A percentile compares a stretch with the other conserved stretches of the same genome.
phyloP scores from a whole-genome alignment of 2,888 invertebrate genomes.

The Aphidius colemani region DNA sequence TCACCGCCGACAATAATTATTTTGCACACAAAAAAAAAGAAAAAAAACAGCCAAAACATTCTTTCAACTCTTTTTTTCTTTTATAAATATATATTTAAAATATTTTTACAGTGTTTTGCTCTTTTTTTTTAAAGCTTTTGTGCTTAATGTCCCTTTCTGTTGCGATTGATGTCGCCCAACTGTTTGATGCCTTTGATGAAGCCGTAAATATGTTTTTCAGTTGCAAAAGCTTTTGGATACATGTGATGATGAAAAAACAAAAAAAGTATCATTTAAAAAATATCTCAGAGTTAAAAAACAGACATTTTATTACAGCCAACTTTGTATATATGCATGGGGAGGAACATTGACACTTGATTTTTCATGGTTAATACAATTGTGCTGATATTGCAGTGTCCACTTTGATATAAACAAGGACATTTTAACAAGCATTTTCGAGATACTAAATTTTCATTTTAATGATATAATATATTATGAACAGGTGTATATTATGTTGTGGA shows the following conservation, averaged over 20 bases:
- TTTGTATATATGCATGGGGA: constrained; percentile 1
- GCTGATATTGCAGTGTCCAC: not conserved
- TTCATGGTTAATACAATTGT: not conserved
- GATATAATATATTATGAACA: not conserved
- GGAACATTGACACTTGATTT: constrained; percentile 16
- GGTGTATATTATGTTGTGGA: too few species aligned
- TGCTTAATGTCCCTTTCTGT: too few species aligned
- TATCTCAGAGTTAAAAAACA: not conserved
- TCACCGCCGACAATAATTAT: not conserved
- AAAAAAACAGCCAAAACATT: not conserved
- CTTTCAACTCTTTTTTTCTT: not conserved
- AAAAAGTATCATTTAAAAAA: too few species aligned
- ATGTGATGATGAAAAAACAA: not conserved
- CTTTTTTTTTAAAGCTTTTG: too few species aligned
- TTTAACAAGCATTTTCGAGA: too few species aligned
- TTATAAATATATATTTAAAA: not conserved
- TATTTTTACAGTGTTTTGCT: not conserved
- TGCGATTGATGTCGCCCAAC: too few species aligned
- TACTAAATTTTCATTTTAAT: not conserved
- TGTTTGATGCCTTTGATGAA: not conserved
- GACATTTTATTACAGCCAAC: constrained; percentile 7
- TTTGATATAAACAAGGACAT: not conserved
- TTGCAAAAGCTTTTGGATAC: not conserved
- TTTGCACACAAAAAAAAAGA: not conserved
- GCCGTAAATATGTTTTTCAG: not conserved